These are phyloP conservation scores for Nasonia oneida DNA, from an alignment of 2,888 invertebrate species.

Conservation along the genomic window DNA sequence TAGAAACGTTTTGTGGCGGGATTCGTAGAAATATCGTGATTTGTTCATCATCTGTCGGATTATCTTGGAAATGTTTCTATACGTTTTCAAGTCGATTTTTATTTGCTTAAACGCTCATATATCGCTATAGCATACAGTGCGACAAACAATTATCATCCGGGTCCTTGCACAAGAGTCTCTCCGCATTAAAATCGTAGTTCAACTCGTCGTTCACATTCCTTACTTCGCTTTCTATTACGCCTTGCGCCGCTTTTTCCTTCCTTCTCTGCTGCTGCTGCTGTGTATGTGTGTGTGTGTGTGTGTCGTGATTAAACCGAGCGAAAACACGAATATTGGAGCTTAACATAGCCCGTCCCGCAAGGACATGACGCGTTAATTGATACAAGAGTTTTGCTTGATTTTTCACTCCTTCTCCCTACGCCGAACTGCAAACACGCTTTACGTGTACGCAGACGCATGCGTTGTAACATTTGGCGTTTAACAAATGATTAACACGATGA, in stretches of 20 bases:
- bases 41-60: not conserved
- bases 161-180: not conserved
- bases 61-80: conserved; percentile 43
- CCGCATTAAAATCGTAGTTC: not conserved
- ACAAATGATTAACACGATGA: conserved; percentile 71
- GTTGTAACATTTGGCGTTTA: conserved; percentile 67
- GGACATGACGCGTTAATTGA: conserved; percentile 57
- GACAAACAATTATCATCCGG: conserved; percentile 30
- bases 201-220: not conserved
- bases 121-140: not conserved
- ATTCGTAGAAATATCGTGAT: conserved; percentile 17
- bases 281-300: not conserved
- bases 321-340: conserved; percentile 24
- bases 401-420: conserved; percentile 48
- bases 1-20: conserved; percentile 18
- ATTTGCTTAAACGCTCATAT: not conserved
- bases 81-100: conserved; percentile 21
- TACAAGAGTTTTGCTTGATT: conserved; percentile 49
- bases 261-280: not conserved
- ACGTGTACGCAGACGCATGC: conserved; percentile 61
- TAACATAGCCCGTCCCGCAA: conserved; percentile 25
- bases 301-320: conserved; percentile 34
- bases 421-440: conserved; percentile 31
- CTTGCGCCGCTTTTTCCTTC: not conserved
- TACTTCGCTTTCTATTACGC: not conserved